These are phyloP conservation scores for Meloidogyne exigua DNA, from an alignment of 1,140 invertebrate genomes.

Conservation along the genomic window DNA sequence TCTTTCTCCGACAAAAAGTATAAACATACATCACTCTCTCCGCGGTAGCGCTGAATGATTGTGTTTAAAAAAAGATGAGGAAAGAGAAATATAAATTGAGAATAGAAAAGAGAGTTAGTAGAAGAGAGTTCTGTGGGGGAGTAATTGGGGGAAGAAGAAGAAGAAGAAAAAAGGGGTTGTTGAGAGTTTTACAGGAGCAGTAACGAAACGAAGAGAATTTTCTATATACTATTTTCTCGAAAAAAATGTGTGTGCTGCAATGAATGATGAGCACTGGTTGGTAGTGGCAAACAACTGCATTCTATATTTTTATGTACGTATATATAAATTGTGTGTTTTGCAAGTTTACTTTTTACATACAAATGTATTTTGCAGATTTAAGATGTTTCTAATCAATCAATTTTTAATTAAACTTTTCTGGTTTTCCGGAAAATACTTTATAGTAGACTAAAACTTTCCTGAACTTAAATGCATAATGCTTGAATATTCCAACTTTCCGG, in stretches of 20 bases:
- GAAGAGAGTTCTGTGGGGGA: not conserved
- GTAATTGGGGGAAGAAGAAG: not conserved
- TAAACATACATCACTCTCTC: slow-evolving; percentile 1
- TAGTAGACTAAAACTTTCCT: not conserved
- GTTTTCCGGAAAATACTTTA: too few relatives aligned
- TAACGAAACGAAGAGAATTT: slow-evolving; percentile 2
- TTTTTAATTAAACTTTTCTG: too few relatives aligned
- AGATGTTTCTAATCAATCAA: not conserved
- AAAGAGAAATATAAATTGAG: not conserved
- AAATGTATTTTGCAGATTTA: not conserved
- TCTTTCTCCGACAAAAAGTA: not conserved
- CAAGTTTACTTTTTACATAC: not conserved
- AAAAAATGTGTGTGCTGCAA: slow-evolving; percentile 1
- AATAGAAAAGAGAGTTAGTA: not conserved
- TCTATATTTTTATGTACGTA: not conserved
- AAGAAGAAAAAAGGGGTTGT: not conserved
- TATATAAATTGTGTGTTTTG: slow-evolving; percentile 5
- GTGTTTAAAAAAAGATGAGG: not conserved
- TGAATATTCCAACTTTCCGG: not conserved
- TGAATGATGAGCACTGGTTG: slow-evolving; percentile 2
- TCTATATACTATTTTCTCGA: not conserved
- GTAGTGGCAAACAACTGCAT: slow-evolving; percentile 1
- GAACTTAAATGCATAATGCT: not conserved
- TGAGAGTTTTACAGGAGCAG: not conserved
- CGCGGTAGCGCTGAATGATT: not conserved